Evolutionary conservation across 2,888 invertebrate species (phyloP).

Genomic region (Acheta domesticus): DNA sequence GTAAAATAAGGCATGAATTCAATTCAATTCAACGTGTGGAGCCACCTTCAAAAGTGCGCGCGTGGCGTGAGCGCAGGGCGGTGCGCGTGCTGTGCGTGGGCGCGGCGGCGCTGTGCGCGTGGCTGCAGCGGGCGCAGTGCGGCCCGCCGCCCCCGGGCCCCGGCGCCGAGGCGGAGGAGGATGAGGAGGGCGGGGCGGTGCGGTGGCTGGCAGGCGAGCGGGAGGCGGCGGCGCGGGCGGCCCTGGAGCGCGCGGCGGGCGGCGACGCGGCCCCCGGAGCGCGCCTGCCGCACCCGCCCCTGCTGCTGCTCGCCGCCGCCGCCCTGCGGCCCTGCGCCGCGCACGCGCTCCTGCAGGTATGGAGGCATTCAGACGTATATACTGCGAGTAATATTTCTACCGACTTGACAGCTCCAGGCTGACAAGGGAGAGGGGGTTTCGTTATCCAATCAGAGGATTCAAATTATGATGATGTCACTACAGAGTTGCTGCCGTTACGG

Average conservation of each 20-base stretch:
- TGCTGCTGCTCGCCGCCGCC: slow-evolving; percentile 46
- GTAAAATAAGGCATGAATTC: no score
- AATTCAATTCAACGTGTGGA: no score
- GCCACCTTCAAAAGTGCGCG: no score
- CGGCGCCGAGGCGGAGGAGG: background rate
- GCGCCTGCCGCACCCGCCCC: slow-evolving; percentile 53
- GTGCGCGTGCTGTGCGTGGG: background rate
- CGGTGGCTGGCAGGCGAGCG: background rate
- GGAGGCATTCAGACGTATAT: no score
- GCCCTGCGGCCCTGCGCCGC: slow-evolving; percentile 64
- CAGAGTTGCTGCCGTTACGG: no score
- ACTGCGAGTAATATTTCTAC: no score
- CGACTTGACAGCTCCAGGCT: no score
- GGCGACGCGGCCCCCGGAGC: background rate
- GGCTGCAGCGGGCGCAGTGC: background rate
- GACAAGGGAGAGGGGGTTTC: no score
- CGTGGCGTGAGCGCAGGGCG: background rate
- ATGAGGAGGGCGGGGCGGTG: background rate
- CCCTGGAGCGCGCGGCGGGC: background rate
- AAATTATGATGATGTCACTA: no score
- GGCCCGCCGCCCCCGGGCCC: background rate
- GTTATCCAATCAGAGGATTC: no score
- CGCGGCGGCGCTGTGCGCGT: background rate
- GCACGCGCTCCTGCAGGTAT: slow-evolving; percentile 64
- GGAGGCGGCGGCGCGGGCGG: background rate